Evolutionary conservation across 1,140 invertebrate genomes (phyloP).

Genomic region (Dolichoris vasculosae): DNA sequence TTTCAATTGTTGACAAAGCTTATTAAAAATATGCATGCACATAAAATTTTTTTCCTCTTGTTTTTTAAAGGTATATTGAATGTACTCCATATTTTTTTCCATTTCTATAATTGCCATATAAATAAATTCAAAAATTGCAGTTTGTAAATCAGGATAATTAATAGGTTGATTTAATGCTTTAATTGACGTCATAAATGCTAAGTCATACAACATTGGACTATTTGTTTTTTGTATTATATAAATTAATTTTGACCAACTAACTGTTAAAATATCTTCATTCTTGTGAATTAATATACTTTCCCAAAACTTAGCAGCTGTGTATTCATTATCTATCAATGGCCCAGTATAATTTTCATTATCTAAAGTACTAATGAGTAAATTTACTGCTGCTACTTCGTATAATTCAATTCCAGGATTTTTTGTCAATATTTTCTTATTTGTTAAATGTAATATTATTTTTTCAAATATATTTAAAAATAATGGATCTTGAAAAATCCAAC

Average conservation of each 20-base stretch:
- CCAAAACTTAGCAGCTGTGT: slow-evolving; percentile 38
- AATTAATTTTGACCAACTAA: slow-evolving; percentile 59
- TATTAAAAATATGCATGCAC: slow-evolving; percentile 47
- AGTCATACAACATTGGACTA: slow-evolving; percentile 44
- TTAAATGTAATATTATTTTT: slow-evolving; percentile 54
- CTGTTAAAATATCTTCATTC: slow-evolving; percentile 59
- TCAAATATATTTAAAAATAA: slow-evolving; percentile 40
- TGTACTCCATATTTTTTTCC: neutral
- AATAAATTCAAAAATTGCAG: slow-evolving; percentile 62
- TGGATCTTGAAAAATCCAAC: slow-evolving; percentile 41
- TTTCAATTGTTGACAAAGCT: slow-evolving; percentile 29
- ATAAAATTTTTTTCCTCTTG: slow-evolving; percentile 39
- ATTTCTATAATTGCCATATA: slow-evolving; percentile 45
- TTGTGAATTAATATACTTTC: slow-evolving; percentile 48
- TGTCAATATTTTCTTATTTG: slow-evolving; percentile 51
- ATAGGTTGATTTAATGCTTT: slow-evolving; percentile 41
- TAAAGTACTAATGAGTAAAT: slow-evolving; percentile 54
- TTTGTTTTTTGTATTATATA: slow-evolving; percentile 45
- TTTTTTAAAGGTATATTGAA: slow-evolving; percentile 30
- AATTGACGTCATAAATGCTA: slow-evolving; percentile 43
- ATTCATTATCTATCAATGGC: slow-evolving; percentile 4
- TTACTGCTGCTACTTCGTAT: slow-evolving; percentile 59
- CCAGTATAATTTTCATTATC: slow-evolving; percentile 37
- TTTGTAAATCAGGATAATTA: slow-evolving; percentile 60
- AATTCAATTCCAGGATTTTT: slow-evolving; percentile 59